Evolutionary conservation across 2,113 vertebrate species (phyloP).

Genomic region (Lycaon pictus): DNA sequence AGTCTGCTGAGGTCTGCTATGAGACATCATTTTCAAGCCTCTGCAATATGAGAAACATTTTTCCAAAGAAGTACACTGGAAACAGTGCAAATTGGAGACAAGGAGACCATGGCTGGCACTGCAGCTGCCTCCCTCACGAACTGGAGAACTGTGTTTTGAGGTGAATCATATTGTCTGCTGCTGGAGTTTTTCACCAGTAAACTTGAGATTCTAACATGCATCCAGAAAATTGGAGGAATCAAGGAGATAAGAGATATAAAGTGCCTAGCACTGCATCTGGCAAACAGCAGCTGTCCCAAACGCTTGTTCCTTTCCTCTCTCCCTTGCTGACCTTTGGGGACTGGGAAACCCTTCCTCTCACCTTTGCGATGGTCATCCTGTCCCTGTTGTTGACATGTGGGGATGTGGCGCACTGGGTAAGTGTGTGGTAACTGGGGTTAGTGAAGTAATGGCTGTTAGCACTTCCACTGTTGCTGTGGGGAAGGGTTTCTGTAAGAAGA

Average conservation of each 20-base stretch:
- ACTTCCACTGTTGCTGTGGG: constrained; percentile 89
- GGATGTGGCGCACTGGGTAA: constrained; percentile 92
- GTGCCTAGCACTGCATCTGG: neutral
- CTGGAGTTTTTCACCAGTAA: neutral
- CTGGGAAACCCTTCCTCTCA: constrained; percentile 75
- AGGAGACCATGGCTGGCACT: neutral
- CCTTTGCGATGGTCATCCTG: constrained; percentile 90
- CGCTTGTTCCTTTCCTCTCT: neutral
- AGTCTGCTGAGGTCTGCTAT: neutral
- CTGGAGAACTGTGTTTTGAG: neutral
- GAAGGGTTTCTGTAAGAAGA: constrained; percentile 90
- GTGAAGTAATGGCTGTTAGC: constrained; percentile 97
- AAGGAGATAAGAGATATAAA: neutral
- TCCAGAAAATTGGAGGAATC: neutral
- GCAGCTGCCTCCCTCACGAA: neutral
- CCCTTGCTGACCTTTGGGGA: neutral
- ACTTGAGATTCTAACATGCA: neutral
- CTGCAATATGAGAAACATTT: neutral
- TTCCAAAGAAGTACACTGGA: neutral
- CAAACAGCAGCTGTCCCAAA: neutral
- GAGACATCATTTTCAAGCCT: constrained; percentile 2
- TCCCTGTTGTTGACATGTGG: constrained; percentile 89
- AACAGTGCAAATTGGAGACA: neutral
- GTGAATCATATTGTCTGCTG: neutral
- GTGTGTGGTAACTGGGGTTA: constrained; percentile 97